Conservation (phyloP, 2,888 invertebrate species). For the Temnothorax rugatulus region DNA sequence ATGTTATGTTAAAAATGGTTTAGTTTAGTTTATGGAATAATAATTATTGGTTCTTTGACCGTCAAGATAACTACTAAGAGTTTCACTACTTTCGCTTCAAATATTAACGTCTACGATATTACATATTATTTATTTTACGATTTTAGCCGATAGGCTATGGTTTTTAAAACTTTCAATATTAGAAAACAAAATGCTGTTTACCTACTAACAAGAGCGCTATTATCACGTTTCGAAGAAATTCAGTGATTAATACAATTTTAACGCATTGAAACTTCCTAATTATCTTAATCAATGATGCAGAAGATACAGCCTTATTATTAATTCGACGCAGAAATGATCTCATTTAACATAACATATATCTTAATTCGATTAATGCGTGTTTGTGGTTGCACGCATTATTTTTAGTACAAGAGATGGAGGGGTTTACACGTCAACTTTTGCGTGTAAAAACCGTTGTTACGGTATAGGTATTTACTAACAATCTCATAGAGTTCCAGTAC, state of each 20-base stretch:
- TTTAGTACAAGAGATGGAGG: neutral
- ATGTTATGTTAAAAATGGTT: neutral
- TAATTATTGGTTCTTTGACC: conserved; percentile 22
- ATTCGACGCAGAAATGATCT: neutral
- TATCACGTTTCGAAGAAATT: neutral
- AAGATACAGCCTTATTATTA: conserved; percentile 20
- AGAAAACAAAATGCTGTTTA: neutral
- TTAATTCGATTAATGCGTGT: conserved; percentile 31
- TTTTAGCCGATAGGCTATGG: neutral
- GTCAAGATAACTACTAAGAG: neutral
- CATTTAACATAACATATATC: neutral
- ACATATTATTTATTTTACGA: conserved; percentile 5
- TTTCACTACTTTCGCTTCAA: conserved; percentile 42
- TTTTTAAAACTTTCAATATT: conserved; percentile 17
- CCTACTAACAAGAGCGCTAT: neutral
- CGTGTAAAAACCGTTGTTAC: conserved; percentile 55
- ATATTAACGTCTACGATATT: neutral
- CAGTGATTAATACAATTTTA: neutral
- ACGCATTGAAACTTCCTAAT: conserved; percentile 15
- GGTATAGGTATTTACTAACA: conserved; percentile 31
- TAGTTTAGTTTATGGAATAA: neutral
- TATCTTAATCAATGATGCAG: conserved; percentile 1
- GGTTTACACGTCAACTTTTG: conserved; percentile 27
- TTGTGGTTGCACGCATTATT: conserved; percentile 20
- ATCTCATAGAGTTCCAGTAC: neutral